These are phyloP conservation scores for Dreissena rostriformis DNA, from an alignment of 1,140 invertebrate species.

Conservation along the genomic window DNA sequence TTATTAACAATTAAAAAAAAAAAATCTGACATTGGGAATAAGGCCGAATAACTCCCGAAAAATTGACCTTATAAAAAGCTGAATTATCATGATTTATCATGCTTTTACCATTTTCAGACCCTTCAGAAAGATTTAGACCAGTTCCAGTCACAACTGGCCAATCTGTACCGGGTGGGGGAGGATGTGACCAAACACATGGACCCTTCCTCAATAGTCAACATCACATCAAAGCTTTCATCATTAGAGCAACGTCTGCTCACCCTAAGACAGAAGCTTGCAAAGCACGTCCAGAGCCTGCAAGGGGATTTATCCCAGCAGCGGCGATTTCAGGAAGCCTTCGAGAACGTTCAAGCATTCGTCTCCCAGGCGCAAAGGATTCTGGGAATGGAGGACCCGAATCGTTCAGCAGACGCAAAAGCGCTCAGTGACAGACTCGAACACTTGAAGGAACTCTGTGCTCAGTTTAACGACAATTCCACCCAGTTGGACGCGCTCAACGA, in stretches of 20 bases:
- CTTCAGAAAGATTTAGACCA: slow-evolving; percentile 71
- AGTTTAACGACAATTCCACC: slow-evolving; percentile 69
- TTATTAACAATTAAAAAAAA: too few species aligned
- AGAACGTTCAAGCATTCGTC: slow-evolving; percentile 69
- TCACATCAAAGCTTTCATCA: slow-evolving; percentile 71
- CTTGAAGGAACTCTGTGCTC: slow-evolving; percentile 67
- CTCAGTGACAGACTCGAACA: slow-evolving; percentile 66
- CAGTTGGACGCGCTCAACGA: slow-evolving; percentile 70
- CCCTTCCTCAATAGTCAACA: slow-evolving; percentile 70
- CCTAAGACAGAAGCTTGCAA: slow-evolving; percentile 69
- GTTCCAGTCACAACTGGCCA: slow-evolving; percentile 68
- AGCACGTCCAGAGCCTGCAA: slow-evolving; percentile 69
- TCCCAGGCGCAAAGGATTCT: slow-evolving; percentile 68
- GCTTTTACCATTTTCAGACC: slow-evolving; percentile 58
- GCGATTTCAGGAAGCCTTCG: slow-evolving; percentile 69
- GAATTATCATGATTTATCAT: not conserved
- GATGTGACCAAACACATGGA: slow-evolving; percentile 74
- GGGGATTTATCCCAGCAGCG: slow-evolving; percentile 68
- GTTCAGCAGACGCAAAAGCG: slow-evolving; percentile 65
- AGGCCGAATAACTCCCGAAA: too few species aligned
- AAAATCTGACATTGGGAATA: too few species aligned
- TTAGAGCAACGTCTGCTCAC: slow-evolving; percentile 72
- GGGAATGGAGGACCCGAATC: slow-evolving; percentile 63
- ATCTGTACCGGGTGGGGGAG: slow-evolving; percentile 72
- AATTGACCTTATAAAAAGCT: not conserved